Conservation (phyloP, 2,113 vertebrate species). For the Seriola aureovittata region DNA sequence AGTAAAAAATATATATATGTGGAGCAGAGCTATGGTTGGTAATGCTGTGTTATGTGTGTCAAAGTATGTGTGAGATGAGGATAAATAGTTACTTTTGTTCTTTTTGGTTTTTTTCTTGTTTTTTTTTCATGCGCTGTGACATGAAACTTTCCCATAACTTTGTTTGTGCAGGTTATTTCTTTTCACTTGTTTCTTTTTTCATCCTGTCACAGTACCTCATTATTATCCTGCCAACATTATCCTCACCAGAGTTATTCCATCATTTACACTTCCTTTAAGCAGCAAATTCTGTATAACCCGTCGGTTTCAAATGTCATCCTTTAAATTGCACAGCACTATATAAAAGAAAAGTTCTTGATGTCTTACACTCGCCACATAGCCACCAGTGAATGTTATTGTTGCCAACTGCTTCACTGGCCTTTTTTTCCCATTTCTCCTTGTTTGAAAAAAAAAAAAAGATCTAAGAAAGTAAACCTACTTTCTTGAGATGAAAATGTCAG, state of each 20-base stretch:
- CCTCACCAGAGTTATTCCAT: background rate
- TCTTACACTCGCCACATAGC: background rate
- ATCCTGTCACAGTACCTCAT: background rate
- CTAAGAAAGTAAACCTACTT: background rate
- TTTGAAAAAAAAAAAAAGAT: background rate
- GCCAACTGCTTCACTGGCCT: background rate
- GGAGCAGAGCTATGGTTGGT: constrained; percentile 11
- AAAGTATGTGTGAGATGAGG: constrained; percentile 21
- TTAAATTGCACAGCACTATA: background rate
- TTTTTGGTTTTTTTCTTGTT: constrained; percentile 20
- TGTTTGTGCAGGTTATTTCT: background rate
- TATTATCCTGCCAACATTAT: background rate
- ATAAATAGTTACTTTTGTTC: constrained; percentile 27
- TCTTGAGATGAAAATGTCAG: background rate
- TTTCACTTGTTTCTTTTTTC: background rate
- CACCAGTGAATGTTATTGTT: background rate
- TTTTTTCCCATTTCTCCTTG: background rate
- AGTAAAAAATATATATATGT: constrained; percentile 29
- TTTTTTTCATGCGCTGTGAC: constrained; percentile 4
- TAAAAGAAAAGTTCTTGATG: background rate
- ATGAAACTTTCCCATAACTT: background rate
- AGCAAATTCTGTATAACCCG: background rate
- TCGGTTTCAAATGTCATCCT: background rate
- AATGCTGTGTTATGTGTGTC: constrained; percentile 36
- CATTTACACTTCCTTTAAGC: background rate